phyloP scores from a whole-genome alignment of 2,888 invertebrate genomes.

The Trichopoda pennipes region DNA sequence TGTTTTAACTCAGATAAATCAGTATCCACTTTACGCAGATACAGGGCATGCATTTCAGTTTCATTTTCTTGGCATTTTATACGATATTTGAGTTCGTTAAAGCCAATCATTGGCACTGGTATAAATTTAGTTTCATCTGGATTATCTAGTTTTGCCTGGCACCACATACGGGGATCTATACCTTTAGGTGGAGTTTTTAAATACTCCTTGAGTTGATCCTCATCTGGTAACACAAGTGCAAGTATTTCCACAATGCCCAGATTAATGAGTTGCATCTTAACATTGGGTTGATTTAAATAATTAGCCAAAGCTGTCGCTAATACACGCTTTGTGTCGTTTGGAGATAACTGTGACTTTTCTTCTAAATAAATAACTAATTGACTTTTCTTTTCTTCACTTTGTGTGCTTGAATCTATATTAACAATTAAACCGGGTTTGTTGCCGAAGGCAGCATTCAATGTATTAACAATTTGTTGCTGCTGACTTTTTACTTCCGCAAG shows the following conservation, averaged over 20 bases:
- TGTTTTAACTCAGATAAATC: conserved; percentile 90
- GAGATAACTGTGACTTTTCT: conserved; percentile 85
- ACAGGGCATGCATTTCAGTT: conserved; percentile 90
- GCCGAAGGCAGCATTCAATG: conserved; percentile 87
- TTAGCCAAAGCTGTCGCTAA: conserved; percentile 87
- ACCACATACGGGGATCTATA: conserved; percentile 96
- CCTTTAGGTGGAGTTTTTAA: conserved; percentile 94
- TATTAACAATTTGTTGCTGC: conserved; percentile 86
- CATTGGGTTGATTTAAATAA: conserved; percentile 86
- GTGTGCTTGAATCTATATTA: conserved; percentile 88
- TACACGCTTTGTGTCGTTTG: conserved; percentile 86
- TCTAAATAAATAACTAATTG: conserved; percentile 89
- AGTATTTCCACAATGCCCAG: conserved; percentile 88
- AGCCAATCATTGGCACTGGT: conserved; percentile 97
- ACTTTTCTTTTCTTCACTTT: conserved; percentile 89
- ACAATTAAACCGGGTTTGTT: conserved; percentile 92
- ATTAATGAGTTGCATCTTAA: conserved; percentile 87
- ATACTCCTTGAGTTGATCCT: conserved; percentile 91
- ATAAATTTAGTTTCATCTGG: conserved; percentile 94
- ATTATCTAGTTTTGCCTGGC: conserved; percentile 97
- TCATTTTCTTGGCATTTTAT: conserved; percentile 92
- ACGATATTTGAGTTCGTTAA: conserved; percentile 89
- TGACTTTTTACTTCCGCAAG: conserved; percentile 89
- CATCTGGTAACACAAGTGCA: conserved; percentile 88
- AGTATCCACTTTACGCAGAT: conserved; percentile 89